phyloP scores from a whole-genome alignment of 1,140 invertebrate species.

The Notospermus geniculatus region DNA sequence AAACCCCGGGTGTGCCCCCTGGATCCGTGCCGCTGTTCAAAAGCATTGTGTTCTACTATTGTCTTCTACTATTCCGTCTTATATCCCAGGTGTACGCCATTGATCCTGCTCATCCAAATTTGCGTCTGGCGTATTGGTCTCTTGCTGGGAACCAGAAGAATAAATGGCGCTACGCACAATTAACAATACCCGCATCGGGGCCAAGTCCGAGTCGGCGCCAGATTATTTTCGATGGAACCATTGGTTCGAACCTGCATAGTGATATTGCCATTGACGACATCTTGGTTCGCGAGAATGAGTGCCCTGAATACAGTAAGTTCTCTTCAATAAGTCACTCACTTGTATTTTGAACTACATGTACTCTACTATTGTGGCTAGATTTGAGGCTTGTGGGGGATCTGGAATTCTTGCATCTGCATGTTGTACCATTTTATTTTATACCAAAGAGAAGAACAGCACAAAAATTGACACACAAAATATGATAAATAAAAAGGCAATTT shows the following conservation, averaged over 20 bases:
- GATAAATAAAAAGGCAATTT: too few species aligned
- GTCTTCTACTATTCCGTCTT: neutral
- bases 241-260: neutral
- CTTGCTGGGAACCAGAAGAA: neutral
- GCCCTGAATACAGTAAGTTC: neutral
- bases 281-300: neutral
- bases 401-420: too few species aligned
- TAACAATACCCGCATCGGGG: neutral
- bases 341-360: too few species aligned
- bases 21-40: too few species aligned
- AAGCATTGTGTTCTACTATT: too few species aligned
- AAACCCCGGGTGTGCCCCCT: too few species aligned
- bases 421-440: too few species aligned
- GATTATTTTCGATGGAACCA: slow-evolving; percentile 5
- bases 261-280: slow-evolving; percentile 10
- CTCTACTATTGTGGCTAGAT: too few species aligned
- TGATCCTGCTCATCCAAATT: neutral
- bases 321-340: neutral
- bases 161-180: slow-evolving; percentile 1
- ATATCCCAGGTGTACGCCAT: neutral
- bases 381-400: too few species aligned
- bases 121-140: neutral
- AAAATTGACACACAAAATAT: too few species aligned
- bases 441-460: too few species aligned
- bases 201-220: neutral